Base-by-base conservation (phyloP, 2,888 invertebrate genomes). In the Drosophila suboccidentalis region DNA sequence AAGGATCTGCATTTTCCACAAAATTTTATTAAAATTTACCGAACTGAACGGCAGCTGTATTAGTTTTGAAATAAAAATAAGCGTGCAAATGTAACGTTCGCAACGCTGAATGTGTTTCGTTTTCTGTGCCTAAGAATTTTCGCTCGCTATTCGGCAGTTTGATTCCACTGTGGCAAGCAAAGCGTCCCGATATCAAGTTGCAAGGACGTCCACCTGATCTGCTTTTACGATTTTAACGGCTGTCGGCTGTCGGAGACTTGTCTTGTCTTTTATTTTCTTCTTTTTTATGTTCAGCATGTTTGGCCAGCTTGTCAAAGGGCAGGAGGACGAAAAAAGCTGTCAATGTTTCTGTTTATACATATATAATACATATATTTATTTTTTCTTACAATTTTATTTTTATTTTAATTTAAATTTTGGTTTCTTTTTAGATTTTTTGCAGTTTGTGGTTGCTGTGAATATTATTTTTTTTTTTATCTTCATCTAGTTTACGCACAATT, bases 191-290 rank as follows among this genome's bases (percentile, higher is more conserved):
- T 67, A 44, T 49, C 46, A 58, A 61, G 34, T 39, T 67, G 77
- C 84, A 85, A 85, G 84, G 84, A 85, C 84, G 78, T 85, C 87
- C 85, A 85, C 84, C 87, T 84, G 87, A 84, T 82, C 68, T 53
- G 71, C 66, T 65, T 50, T 53, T 50, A 34, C 38, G 46, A 58
- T 22, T 79, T 85, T 85, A 69, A 64, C 57, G 73, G 66, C 72
- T 64, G 57, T 64, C 57, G 57, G 50, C 72, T 64, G 57, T 64
- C 57, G 57, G 54, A 59, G 59, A 70, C 69, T 78, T 69, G 74
- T 50, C 61, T 57, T 8, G 6, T 29, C 29, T 2, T 29, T 29
- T 1, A 2, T 29, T 29, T 29, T 60, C 71, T 57, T 54, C 46
- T 61, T 29, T 65, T 63, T 66, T 46, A 70, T 64, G 64, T 64